Evolutionary conservation across 35 echinoderm and acorn worm genomes (phyloP), one percentile per base, ranked within the genome.

Genomic region (Anneissia japonica): DNA sequence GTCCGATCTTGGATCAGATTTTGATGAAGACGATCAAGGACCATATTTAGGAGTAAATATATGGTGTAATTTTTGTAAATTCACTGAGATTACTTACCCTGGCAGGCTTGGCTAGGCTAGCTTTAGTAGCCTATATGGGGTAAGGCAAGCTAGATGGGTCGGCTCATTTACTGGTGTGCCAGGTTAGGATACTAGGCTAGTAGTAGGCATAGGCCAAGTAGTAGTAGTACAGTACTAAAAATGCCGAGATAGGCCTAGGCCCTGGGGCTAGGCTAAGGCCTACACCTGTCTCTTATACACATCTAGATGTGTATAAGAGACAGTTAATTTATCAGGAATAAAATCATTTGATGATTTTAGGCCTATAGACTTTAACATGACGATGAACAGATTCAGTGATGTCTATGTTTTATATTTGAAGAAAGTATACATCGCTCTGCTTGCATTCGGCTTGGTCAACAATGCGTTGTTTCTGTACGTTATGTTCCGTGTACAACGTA

Each of bases 1-100:
- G 94, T 97, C 94, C 19, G 94, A 97, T 84, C 56, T 97, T 79
- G 94, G 94, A 11, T 97, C 94, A 87, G 94, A 97, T 82, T 97
- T 90, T 64, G 94, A 97, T 89, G 94, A 97, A 77, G 94, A 97
- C 41, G 94, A 97, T 32, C 94, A 97, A 38, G 94, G 94, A 13
- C 94, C 94, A 37, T 97, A 97, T 84, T 90, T 97, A 84, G 94
- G 94, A 80, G 94, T 97, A 87, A 89, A 79, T 81, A 33, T 43
- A 17, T 13, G 29, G 5, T 46, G 72, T 29, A 32, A 29, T 35
- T 29, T n/a, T 46, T 51, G 26, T 41, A n/a, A 13, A 75, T 74
- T 7, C 29, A 3, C 34, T 37, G 10, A 64, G 36, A 23, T 34
- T 13, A 79, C 46, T 36, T 0, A 51, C 23, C 46, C 1, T 38